Evolutionary conservation across 2,113 vertebrate species (phyloP).

Genomic region (Callorhinus ursinus): DNA sequence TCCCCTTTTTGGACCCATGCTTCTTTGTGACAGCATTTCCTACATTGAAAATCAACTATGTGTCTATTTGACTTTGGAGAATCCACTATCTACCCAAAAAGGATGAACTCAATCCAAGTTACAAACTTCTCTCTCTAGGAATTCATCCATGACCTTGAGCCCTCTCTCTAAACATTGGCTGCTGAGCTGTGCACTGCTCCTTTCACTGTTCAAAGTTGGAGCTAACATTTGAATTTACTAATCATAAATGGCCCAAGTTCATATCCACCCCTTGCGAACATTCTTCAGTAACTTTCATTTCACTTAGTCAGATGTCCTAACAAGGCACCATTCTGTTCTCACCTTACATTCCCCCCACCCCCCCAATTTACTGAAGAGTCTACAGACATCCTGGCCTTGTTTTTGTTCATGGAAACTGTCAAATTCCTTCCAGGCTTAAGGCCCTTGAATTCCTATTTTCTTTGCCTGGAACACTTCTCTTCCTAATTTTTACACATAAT

Average conservation of each 20-base stretch:
- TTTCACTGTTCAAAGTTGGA: background rate
- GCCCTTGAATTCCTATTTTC: background rate
- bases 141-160: background rate
- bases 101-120: background rate
- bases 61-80: background rate
- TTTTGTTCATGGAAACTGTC: background rate
- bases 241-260: background rate
- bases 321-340: background rate
- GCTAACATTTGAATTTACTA: background rate
- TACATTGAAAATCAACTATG: background rate
- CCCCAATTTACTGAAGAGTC: background rate
- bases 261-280: background rate
- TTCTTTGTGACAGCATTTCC: background rate
- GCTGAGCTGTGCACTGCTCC: accelerated
- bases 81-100: background rate
- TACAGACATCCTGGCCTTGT: accelerated
- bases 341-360: too few relatives aligned
- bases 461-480: background rate
- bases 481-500: background rate
- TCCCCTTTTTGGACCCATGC: background rate
- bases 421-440: background rate
- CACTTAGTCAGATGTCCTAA: background rate
- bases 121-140: background rate
- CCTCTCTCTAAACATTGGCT: background rate
- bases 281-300: background rate